phyloP scores from a whole-genome alignment of 2,113 vertebrate genomes.

The Tapirus terrestris region DNA sequence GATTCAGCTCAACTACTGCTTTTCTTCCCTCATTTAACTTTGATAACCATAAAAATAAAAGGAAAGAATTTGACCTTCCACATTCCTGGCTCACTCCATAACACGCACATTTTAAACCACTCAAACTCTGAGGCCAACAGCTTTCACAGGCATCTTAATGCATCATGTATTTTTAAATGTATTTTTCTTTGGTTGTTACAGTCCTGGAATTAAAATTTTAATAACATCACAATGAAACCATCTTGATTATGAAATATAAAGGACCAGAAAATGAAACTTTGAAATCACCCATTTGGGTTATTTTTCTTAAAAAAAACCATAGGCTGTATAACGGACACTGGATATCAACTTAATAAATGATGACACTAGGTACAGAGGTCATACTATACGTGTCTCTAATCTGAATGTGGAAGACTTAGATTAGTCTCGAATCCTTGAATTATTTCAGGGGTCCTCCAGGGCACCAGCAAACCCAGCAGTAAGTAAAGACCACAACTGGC shows the following conservation, averaged over 20 bases:
- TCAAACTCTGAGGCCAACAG: not conserved
- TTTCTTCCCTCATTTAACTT: constrained; percentile 22
- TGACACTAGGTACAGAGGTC: not conserved
- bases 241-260: constrained; percentile 32
- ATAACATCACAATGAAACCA: not conserved
- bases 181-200: constrained; percentile 2
- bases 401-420: not conserved
- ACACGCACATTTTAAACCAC: not conserved
- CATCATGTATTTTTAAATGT: not conserved
- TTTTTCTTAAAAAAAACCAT: not conserved
- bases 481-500: not conserved
- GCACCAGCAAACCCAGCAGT: not conserved
- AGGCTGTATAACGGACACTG: not conserved
- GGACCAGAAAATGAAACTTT: not conserved
- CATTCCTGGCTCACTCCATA: not conserved
- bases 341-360: not conserved
- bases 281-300: not conserved
- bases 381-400: not conserved
- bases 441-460: not conserved
- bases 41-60: constrained; percentile 30
- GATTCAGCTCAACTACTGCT: not conserved
- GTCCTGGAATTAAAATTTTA: not conserved
- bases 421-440: not conserved
- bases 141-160: not conserved
- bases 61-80: constrained; percentile 38